Evolutionary conservation across 2,888 invertebrate species (phyloP).

Genomic region (Caradrina kadenii): DNA sequence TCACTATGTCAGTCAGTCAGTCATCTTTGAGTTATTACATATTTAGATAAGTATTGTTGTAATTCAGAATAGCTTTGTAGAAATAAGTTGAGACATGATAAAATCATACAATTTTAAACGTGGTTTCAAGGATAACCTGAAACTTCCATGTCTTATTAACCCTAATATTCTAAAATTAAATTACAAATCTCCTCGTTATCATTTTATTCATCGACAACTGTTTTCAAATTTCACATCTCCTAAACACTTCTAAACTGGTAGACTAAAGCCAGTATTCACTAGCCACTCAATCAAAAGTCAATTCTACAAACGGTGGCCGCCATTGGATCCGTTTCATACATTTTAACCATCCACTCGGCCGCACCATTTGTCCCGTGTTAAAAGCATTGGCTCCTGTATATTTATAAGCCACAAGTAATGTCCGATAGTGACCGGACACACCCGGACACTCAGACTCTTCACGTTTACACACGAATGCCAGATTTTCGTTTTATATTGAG

Average conservation of each 20-base stretch:
- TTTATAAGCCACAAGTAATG: constrained; percentile 81
- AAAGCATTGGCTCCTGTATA: constrained; percentile 90
- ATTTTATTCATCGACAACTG: background rate
- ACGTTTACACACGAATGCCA: constrained; percentile 55
- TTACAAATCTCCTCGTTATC: too few species aligned
- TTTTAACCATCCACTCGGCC: constrained; percentile 78
- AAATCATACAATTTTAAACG: too few species aligned
- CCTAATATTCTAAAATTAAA: too few species aligned
- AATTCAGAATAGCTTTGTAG: too few species aligned
- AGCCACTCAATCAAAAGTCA: constrained; percentile 51
- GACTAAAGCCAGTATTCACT: background rate
- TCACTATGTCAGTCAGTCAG: too few species aligned
- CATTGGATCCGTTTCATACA: constrained; percentile 79
- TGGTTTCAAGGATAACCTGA: too few species aligned
- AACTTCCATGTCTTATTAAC: too few species aligned
- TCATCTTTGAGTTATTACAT: too few species aligned
- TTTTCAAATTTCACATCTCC: background rate
- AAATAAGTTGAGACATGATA: too few species aligned
- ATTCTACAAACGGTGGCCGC: constrained; percentile 25
- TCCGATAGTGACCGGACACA: constrained; percentile 51
- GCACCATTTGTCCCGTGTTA: constrained; percentile 84
- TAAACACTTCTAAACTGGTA: background rate
- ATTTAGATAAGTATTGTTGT: too few species aligned
- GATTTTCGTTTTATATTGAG: constrained; percentile 52
- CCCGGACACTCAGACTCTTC: constrained; percentile 40